Percentiles rank a stretch among this genome's conserved stretches.
Evolutionary conservation across 2,113 vertebrate genomes (phyloP).

Genomic region (Protobothrops mucrosquamatus): DNA sequence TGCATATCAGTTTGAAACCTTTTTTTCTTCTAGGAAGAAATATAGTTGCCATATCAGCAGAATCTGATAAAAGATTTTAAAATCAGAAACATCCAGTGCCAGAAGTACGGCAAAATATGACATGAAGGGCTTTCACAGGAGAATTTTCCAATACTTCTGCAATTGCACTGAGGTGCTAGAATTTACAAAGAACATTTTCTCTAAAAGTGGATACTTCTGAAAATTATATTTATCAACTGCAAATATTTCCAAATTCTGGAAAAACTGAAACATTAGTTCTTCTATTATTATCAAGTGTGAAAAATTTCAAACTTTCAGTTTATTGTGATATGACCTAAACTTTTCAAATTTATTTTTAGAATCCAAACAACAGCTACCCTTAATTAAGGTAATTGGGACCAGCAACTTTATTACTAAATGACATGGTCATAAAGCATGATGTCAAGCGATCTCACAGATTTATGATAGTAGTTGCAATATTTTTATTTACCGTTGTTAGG

Average conservation of each 20-base stretch:
- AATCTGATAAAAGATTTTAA: not conserved
- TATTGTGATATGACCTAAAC: conserved; percentile 10
- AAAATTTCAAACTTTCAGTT: not conserved
- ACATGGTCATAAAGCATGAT: not conserved
- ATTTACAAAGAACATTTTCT: conserved; percentile 3
- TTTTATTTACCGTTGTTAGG: not conserved
- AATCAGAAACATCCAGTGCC: not conserved
- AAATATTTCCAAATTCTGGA: not conserved
- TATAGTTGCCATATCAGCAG: not conserved
- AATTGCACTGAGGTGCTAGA: conserved; percentile 3
- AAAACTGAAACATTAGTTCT: not conserved
- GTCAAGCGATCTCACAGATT: not conserved
- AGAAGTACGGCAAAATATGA: not conserved
- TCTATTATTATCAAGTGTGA: conserved; percentile 31
- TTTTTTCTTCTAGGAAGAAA: not conserved
- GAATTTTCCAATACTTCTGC: not conserved
- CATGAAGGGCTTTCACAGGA: not conserved
- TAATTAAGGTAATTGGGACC: not conserved
- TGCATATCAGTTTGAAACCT: not conserved
- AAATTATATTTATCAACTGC: conserved; percentile 8
- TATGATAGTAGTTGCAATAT: not conserved
- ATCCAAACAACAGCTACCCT: not conserved
- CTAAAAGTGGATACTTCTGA: conserved; percentile 6
- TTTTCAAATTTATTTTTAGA: conserved; percentile 31
- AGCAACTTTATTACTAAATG: not conserved